Conservation (phyloP, 92 coral and sea anemone genomes). For the Desmophyllum pertusum region DNA sequence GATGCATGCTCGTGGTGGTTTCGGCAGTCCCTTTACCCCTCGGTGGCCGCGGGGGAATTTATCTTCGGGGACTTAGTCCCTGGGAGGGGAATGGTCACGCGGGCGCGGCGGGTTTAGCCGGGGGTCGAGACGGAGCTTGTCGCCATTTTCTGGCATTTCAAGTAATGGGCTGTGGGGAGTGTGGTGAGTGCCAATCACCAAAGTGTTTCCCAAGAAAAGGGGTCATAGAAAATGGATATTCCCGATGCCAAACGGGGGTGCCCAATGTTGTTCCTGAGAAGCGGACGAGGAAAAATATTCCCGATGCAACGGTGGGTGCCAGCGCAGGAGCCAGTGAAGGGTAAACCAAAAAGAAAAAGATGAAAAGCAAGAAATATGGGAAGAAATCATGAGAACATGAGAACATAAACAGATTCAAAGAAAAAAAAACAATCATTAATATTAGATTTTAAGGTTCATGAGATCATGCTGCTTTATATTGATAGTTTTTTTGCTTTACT, state of each 20-base stretch:
- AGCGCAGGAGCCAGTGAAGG: conserved; percentile 6
- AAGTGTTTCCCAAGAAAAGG: conserved; percentile 5
- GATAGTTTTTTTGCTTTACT: background rate
- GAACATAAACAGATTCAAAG: background rate
- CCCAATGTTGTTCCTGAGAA: background rate
- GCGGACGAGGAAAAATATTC: background rate
- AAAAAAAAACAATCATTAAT: background rate
- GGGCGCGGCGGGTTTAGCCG: conserved; percentile 18
- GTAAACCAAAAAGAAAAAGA: background rate
- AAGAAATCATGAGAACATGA: background rate
- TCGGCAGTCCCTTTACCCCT: conserved; percentile 15
- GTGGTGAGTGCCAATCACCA: conserved; percentile 21
- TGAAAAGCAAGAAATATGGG: background rate
- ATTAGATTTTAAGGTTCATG: conserved; percentile 2
- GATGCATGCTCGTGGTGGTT: conserved; percentile 14
- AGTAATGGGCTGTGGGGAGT: background rate
- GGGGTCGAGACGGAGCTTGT: conserved; percentile 25
- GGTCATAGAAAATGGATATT: background rate
- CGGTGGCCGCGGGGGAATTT: conserved; percentile 6
- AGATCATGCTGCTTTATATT: conserved; percentile 13
- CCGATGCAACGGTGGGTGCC: background rate
- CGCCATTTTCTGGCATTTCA: background rate
- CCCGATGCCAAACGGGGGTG: background rate
- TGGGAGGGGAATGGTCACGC: conserved; percentile 1
- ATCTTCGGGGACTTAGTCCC: conserved; percentile 15